A percentile compares a stretch with the other conserved stretches of the same genome.
phyloP scores from a whole-genome alignment of 2,113 vertebrate species.

The Serinus canaria region DNA sequence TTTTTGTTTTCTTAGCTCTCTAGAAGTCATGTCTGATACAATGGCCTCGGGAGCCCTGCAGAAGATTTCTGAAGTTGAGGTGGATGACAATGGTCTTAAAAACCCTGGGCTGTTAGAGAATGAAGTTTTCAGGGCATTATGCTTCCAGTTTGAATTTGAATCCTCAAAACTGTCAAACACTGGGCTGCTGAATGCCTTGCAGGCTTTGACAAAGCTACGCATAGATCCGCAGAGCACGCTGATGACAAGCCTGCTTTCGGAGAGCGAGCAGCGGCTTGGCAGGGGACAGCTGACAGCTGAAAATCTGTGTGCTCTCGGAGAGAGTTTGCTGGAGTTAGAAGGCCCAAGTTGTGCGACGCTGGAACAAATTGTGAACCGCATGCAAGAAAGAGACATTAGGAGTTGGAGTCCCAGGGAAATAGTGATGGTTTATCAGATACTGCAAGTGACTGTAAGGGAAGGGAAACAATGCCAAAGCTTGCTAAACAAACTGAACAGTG shows the following conservation, averaged over 20 bases:
- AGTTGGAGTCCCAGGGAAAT: slow-evolving; percentile 76
- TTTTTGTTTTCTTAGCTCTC: slow-evolving; percentile 71
- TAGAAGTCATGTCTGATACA: slow-evolving; percentile 71
- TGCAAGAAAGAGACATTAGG: slow-evolving; percentile 67
- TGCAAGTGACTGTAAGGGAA: slow-evolving; percentile 64
- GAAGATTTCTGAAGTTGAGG: slow-evolving; percentile 82
- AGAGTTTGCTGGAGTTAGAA: slow-evolving; percentile 76
- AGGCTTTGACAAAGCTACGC: slow-evolving; percentile 77
- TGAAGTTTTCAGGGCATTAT: slow-evolving; percentile 74
- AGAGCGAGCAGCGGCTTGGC: slow-evolving; percentile 77
- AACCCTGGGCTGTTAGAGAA: slow-evolving; percentile 73
- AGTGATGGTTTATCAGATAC: slow-evolving; percentile 73
- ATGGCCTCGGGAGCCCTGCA: slow-evolving; percentile 79
- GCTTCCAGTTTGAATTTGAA: slow-evolving; percentile 79
- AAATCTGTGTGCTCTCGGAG: slow-evolving; percentile 79
- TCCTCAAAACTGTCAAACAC: slow-evolving; percentile 71
- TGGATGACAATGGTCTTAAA: slow-evolving; percentile 31
- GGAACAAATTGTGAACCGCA: slow-evolving; percentile 68
- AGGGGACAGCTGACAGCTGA: slow-evolving; percentile 61
- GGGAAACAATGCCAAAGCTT: slow-evolving; percentile 69
- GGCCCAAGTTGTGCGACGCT: slow-evolving; percentile 52
- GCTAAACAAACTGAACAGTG: slow-evolving; percentile 78
- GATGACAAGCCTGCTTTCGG: slow-evolving; percentile 76
- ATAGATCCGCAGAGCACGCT: slow-evolving; percentile 78
- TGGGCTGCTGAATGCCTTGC: slow-evolving; percentile 75